These are phyloP conservation scores for Cotesia chilonis DNA, from an alignment of 1,140 invertebrate genomes.

Conservation along the genomic window DNA sequence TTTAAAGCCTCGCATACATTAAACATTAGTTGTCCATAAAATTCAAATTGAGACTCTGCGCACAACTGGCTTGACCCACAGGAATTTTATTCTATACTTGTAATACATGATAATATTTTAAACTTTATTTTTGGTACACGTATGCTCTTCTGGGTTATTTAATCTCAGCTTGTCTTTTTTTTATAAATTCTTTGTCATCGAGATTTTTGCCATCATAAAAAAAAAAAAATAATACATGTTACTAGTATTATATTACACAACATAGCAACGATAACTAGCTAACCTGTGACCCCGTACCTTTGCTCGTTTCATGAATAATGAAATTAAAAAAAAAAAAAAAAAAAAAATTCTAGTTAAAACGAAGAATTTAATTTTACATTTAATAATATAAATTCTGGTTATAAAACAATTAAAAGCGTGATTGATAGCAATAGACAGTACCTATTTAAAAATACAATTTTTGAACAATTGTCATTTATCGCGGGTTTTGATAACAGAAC, in stretches of 20 bases:
- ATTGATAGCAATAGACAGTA: too few relatives aligned
- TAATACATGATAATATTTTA: not conserved
- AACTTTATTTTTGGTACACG: conserved; percentile 1
- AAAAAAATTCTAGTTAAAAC: too few relatives aligned
- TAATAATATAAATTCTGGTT: not conserved
- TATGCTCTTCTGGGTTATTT: not conserved
- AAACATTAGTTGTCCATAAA: conserved; percentile 14
- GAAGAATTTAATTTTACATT: not conserved
- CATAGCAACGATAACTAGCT: conserved; percentile 24
- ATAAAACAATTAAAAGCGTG: too few relatives aligned
- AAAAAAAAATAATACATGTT: conserved; percentile 5
- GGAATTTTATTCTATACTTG: not conserved
- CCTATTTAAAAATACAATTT: not conserved
- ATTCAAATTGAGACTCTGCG: conserved; percentile 14
- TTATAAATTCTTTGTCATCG: not conserved
- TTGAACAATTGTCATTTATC: too few relatives aligned
- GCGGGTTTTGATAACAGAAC: too few relatives aligned
- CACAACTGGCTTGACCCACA: conserved; percentile 3
- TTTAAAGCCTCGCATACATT: conserved; percentile 19
- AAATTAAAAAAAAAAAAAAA: conserved; percentile 5
- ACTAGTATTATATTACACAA: conserved; percentile 17
- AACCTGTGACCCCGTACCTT: conserved; percentile 36
- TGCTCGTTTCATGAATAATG: conserved; percentile 39
- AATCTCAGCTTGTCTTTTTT: too few relatives aligned
- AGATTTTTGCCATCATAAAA: conserved; percentile 11